Conservation (phyloP, 2,888 invertebrate genomes). For the Campoplex capitator region DNA sequence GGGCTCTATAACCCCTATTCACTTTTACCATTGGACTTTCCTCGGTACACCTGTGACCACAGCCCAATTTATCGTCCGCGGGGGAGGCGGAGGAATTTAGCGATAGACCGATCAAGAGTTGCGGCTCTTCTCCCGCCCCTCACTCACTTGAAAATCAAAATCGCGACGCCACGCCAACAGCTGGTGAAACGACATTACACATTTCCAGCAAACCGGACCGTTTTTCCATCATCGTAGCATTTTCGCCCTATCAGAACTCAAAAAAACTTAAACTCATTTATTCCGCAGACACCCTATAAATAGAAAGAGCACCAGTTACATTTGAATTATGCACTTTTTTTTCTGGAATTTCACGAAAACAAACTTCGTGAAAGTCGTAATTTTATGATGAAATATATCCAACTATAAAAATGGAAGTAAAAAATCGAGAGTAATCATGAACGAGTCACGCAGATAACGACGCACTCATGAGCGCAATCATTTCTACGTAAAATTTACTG, state of each 20-base stretch:
- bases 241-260: not conserved
- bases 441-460: constrained; percentile 5
- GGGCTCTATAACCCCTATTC: constrained; percentile 53
- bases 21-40: constrained; percentile 51
- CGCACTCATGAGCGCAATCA: constrained; percentile 13
- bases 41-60: constrained; percentile 60
- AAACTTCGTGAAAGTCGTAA: not conserved
- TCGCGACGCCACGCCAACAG: constrained; percentile 29
- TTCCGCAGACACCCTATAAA: not conserved
- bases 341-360: not conserved
- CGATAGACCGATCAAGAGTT: constrained; percentile 45
- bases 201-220: not conserved
- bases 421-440: not conserved
- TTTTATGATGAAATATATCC: not conserved
- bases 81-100: not conserved
- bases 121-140: constrained; percentile 6
- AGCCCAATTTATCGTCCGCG: constrained; percentile 51
- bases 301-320: not conserved
- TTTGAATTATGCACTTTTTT: not conserved
- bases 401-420: constrained; percentile 8
- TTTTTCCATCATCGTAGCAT: not conserved
- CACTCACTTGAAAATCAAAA: constrained; percentile 51
- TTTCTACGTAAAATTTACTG: not conserved
- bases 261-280: not conserved
- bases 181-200: constrained; percentile 33